A percentile compares a stretch with the other conserved stretches of the same genome.
Conservation (phyloP, 2,797 vertebrate genomes). For the Propithecus perrieri region DNA sequence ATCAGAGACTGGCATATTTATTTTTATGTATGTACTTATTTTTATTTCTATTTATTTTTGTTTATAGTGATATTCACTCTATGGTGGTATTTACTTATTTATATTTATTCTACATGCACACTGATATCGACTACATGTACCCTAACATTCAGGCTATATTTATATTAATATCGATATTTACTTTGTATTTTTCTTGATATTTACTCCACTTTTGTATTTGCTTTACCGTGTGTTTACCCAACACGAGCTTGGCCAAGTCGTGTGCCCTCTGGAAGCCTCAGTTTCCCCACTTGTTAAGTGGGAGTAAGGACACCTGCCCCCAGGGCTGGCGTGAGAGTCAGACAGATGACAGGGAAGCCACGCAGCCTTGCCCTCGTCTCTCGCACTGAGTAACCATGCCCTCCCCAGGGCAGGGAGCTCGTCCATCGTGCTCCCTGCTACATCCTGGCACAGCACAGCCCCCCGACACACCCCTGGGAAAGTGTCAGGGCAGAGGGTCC, state of each 20-base stretch:
- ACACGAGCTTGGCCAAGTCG: rapidly evolving
- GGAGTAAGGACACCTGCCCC: too few relatives aligned
- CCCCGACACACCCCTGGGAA: too few relatives aligned
- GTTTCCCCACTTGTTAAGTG: neutral
- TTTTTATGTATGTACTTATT: too few relatives aligned
- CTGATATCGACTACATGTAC: neutral
- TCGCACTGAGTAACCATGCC: neutral
- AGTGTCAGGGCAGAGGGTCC: neutral
- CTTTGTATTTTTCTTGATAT: too few relatives aligned
- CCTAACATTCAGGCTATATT: neutral
- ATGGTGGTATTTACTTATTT: neutral
- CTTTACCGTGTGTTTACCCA: neutral
- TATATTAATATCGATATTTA: neutral
- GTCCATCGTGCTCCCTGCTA: neutral
- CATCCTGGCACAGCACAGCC: neutral
- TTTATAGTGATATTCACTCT: neutral
- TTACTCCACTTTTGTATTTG: neutral
- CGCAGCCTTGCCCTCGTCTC: neutral
- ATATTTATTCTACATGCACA: too few relatives aligned
- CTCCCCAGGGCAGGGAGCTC: neutral
- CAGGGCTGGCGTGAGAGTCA: neutral
- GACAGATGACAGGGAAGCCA: neutral
- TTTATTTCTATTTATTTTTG: neutral
- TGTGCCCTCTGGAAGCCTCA: neutral
- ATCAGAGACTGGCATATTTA: neutral